Base-by-base conservation (phyloP, 2,113 vertebrate genomes). In the Manacus vitellinus region DNA sequence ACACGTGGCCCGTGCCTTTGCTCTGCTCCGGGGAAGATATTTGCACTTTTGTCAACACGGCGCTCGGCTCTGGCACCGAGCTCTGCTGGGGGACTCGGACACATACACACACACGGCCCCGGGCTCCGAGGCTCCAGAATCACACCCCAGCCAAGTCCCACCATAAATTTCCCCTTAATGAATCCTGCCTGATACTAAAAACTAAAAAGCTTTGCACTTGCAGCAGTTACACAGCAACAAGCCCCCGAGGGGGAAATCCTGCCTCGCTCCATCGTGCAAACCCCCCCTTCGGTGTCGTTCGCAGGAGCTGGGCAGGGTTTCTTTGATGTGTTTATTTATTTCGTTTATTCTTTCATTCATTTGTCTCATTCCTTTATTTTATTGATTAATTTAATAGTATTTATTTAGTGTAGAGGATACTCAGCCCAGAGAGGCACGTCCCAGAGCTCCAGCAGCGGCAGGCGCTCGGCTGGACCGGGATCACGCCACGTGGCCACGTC, bases 401-500 rank as follows among this genome's bases (percentile, higher is more conserved):
- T 73, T 18, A 4, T 6, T 28, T 47, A 6, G 25, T 33, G 30
- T 2, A 3, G 62, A 56, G 52, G 56, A 20, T 19, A 21, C 6
- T 41, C 46, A 67, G 66, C 46, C 25, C 0, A 0, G 47, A 67
- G 35, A 68, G 23, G 47, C 51, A 43, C 3, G 4, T 35, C 23
- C 2, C 2, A 13, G 16, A 67, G 63, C 6, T 8, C 0, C 1
- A 39, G 31, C 46, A 83, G 83, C 37, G 20, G 22, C 23, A 19
- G n/a, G 21, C 0, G 0, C 47, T 71, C 0, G 0, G 46, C 47
- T 30, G 41, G 19, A 78, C 37, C 27, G 21, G 77, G 77, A 33
- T n/a, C 19, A 4, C 0, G 1, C 75, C 71, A 61, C 3, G 5
- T 1, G 3, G 37, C 30, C 0, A 0, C 25, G 7, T 68, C 33